Percentiles rank a stretch among this genome's conserved stretches.
phyloP scores from a whole-genome alignment of 1,140 invertebrate genomes.

The Drosophila ohnishii region DNA sequence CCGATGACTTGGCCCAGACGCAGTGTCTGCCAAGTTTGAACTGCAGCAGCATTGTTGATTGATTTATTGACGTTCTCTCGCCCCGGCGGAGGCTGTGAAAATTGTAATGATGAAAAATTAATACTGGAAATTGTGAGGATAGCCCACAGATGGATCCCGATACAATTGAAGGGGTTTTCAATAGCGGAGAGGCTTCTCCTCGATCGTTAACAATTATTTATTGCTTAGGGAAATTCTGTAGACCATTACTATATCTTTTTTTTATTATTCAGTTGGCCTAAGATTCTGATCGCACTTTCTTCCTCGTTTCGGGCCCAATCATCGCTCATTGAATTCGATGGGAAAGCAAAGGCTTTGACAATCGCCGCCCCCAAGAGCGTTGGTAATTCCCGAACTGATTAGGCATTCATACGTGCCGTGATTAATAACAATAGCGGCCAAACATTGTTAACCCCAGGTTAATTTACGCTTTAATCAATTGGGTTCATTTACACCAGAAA shows the following conservation, averaged over 20 bases:
- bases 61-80: conserved; percentile 67
- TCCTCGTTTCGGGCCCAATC: conserved; percentile 64
- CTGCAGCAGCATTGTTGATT: conserved; percentile 72
- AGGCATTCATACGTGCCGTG: conserved; percentile 78
- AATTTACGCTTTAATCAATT: conserved; percentile 82
- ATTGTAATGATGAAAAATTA: conserved; percentile 83
- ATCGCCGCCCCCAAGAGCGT: conserved; percentile 61
- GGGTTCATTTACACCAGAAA: conserved; percentile 76
- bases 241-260: conserved; percentile 15
- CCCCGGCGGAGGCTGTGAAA: conserved; percentile 32
- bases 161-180: conserved; percentile 45
- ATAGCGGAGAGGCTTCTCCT: conserved; percentile 50
- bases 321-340: conserved; percentile 78
- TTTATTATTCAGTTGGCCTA: conserved; percentile 21
- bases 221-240: conserved; percentile 45
- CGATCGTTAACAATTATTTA: conserved; percentile 69
- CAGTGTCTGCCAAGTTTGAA: conserved; percentile 48
- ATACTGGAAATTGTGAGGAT: conserved; percentile 55
- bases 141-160: conserved; percentile 27
- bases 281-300: conserved; percentile 62
- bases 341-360: conserved; percentile 69
- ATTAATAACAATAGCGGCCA: conserved; percentile 78
- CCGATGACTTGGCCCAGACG: conserved; percentile 57
- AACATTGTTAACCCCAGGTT: conserved; percentile 80
- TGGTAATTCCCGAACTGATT: conserved; percentile 76